Percentiles rank a stretch among this genome's conserved stretches.
These are phyloP conservation scores for Sinocyclocheilus grahami DNA, from an alignment of 2,113 vertebrate species.

Conservation along the genomic window DNA sequence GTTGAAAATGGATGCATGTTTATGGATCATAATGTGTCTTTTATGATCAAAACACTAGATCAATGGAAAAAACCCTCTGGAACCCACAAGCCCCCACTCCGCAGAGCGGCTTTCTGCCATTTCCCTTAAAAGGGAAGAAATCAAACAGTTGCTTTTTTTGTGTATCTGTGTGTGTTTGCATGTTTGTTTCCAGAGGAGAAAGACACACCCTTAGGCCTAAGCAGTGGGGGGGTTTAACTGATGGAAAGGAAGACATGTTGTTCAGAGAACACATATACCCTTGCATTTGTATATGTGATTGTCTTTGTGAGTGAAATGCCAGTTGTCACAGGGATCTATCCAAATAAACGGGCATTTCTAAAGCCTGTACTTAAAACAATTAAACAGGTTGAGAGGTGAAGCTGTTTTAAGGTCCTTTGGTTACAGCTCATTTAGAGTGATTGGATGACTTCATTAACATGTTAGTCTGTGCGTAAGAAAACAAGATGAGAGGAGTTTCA, in stretches of 20 bases:
- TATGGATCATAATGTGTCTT: constrained; percentile 21
- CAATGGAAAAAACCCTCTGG: not conserved
- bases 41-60: constrained; percentile 36
- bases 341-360: not conserved
- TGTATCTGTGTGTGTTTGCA: constrained; percentile 1
- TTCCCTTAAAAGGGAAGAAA: constrained; percentile 23
- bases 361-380: not conserved
- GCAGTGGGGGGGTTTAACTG: constrained; percentile 1
- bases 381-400: constrained; percentile 1
- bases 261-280: not conserved
- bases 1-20: not conserved
- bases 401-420: not conserved
- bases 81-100: not conserved
- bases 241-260: constrained; percentile 9
- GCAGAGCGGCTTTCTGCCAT: constrained; percentile 1
- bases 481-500: not conserved
- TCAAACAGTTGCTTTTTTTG: not conserved
- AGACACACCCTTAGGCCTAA: constrained; percentile 31
- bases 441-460: not conserved
- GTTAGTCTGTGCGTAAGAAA: not conserved
- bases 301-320: not conserved
- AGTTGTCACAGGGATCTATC: not conserved
- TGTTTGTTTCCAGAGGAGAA: constrained; percentile 18
- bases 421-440: constrained; percentile 26
- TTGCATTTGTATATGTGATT: constrained; percentile 1